These are phyloP conservation scores for Passerina amoena DNA, from an alignment of 2,113 vertebrate genomes.

Conservation along the genomic window DNA sequence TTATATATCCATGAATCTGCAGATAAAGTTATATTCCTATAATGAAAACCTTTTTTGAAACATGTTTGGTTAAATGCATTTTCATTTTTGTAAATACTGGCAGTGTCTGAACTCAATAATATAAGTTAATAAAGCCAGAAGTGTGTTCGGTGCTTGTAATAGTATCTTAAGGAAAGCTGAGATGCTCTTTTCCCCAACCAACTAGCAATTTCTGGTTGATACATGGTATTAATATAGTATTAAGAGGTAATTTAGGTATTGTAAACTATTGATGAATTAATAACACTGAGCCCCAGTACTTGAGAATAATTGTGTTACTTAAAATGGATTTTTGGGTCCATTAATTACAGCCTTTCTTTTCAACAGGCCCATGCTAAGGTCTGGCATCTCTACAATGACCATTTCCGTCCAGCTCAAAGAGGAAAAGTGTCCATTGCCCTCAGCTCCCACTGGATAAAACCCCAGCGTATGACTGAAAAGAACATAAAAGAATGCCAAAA, in stretches of 20 bases:
- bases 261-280: not conserved
- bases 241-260: not conserved
- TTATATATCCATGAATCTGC: not conserved
- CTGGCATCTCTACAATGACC: conserved; percentile 91
- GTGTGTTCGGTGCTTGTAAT: not conserved
- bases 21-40: not conserved
- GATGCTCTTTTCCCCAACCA: not conserved
- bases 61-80: not conserved
- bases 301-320: not conserved
- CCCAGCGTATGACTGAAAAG: conserved; percentile 79
- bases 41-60: not conserved
- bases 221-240: not conserved
- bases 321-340: not conserved
- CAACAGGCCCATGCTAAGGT: conserved; percentile 89
- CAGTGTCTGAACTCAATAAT: not conserved
- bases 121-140: not conserved
- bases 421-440: conserved; percentile 91
- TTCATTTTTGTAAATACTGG: not conserved
- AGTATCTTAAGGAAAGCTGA: not conserved
- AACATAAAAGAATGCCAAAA: conserved; percentile 87
- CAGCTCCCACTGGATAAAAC: conserved; percentile 94
- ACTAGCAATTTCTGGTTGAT: not conserved
- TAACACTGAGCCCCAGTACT: not conserved
- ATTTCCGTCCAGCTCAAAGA: conserved; percentile 83
- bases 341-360: conserved; percentile 36